Evolutionary conservation across 2,888 invertebrate genomes (phyloP).

Genomic region (Chrysomela aeneicollis): DNA sequence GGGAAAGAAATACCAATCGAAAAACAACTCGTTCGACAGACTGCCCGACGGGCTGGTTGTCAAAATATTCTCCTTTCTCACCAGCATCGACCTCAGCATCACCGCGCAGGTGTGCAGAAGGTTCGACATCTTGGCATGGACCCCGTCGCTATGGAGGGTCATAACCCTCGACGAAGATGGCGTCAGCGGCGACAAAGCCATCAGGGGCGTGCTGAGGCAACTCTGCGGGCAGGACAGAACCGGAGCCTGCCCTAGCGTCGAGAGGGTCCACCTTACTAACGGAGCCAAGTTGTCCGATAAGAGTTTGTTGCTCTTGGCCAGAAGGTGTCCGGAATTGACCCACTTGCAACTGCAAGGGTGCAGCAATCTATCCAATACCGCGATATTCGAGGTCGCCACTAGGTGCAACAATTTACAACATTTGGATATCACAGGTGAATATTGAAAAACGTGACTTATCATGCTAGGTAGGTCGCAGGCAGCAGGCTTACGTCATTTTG

Average conservation of each 20-base stretch:
- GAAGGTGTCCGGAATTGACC: conserved; percentile 82
- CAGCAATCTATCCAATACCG: conserved; percentile 76
- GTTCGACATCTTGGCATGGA: conserved; percentile 81
- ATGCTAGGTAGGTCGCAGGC: no score
- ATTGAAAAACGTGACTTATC: no score
- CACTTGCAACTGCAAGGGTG: conserved; percentile 82
- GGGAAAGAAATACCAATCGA: conserved; percentile 51
- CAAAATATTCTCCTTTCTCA: conserved; percentile 74
- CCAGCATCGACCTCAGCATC: conserved; percentile 75
- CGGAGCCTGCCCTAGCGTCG: conserved; percentile 73
- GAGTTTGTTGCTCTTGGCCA: conserved; percentile 77
- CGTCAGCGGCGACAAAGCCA: conserved; percentile 72
- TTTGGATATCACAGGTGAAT: conserved; percentile 82
- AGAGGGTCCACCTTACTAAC: conserved; percentile 72
- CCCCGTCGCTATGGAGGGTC: conserved; percentile 76
- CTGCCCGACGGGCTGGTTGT: conserved; percentile 74
- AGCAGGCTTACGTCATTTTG: no score
- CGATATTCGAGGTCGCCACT: conserved; percentile 80
- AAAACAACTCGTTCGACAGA: conserved; percentile 66
- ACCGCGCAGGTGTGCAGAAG: conserved; percentile 79
- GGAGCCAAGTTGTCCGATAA: conserved; percentile 79
- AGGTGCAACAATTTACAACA: conserved; percentile 84
- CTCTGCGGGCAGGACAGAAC: conserved; percentile 73
- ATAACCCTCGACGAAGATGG: conserved; percentile 70
- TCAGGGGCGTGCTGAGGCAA: conserved; percentile 70